Evolutionary conservation across 1,140 invertebrate genomes (phyloP).

Genomic region (Dendrolimus punctatus): DNA sequence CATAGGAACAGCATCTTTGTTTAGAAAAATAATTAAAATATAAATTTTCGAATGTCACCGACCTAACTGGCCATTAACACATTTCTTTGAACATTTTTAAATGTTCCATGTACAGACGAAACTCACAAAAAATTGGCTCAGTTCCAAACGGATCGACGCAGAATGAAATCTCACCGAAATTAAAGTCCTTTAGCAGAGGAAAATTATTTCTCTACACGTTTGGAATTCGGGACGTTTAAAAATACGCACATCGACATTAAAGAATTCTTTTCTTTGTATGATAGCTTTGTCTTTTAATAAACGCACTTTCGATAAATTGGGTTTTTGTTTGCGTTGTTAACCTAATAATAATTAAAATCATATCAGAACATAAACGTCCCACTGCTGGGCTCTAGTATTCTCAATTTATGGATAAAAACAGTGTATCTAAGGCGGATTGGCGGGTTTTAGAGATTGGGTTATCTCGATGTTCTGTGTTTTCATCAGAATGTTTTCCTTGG

Average conservation of each 20-base stretch:
- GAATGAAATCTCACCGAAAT: constrained; percentile 9
- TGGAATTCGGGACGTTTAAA: constrained; percentile 6
- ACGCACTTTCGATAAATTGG: not conserved
- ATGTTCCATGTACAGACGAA: too few relatives aligned
- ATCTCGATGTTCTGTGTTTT: too few relatives aligned
- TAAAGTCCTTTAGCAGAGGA: constrained; percentile 29
- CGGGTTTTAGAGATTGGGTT: too few relatives aligned
- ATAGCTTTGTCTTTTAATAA: constrained; percentile 1
- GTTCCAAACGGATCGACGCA: constrained; percentile 26
- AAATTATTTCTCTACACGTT: not conserved
- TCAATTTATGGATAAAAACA: too few relatives aligned
- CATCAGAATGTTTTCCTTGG: too few relatives aligned
- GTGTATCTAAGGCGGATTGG: too few relatives aligned
- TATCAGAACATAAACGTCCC: too few relatives aligned
- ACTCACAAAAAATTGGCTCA: constrained; percentile 29
- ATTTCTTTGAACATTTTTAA: constrained; percentile 12
- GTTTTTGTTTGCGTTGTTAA: constrained; percentile 1
- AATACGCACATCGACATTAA: constrained; percentile 2
- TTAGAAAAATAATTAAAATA: too few relatives aligned
- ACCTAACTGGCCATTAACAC: constrained; percentile 43
- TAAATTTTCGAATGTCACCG: constrained; percentile 29
- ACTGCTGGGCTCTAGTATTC: too few relatives aligned
- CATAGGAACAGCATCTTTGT: too few relatives aligned
- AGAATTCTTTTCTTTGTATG: not conserved
- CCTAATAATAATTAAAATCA: not conserved